Percentiles rank a stretch among this genome's conserved stretches.
Conservation (phyloP, 2,888 invertebrate genomes). For the Drosophila austrosaltans region DNA sequence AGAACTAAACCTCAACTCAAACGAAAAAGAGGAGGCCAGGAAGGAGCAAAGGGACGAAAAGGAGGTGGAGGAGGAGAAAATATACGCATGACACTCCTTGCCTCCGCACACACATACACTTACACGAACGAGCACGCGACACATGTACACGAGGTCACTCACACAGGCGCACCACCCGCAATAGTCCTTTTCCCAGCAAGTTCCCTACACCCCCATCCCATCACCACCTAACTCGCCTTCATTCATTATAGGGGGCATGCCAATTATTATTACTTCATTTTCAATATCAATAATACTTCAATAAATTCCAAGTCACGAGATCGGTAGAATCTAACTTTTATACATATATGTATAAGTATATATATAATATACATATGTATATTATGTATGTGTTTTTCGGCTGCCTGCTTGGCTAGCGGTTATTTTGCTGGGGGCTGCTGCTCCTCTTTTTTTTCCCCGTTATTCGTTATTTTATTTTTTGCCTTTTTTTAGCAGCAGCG, state of each 20-base stretch:
- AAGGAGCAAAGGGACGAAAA: conserved; percentile 18
- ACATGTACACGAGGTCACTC: conserved; percentile 74
- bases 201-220: not conserved
- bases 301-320: conserved; percentile 68
- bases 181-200: conserved; percentile 13
- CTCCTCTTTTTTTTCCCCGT: conserved; percentile 55
- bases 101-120: conserved; percentile 61
- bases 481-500: conserved; percentile 60
- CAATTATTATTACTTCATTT: conserved; percentile 70
- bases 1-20: conserved; percentile 17
- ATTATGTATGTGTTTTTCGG: conserved; percentile 22
- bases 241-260: conserved; percentile 29
- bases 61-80: conserved; percentile 49
- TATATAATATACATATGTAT: conserved; percentile 17
- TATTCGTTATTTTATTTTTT: conserved; percentile 46
- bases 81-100: conserved; percentile 78
- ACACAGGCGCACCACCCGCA: conserved; percentile 51
- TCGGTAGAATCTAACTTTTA: conserved; percentile 35
- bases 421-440: conserved; percentile 21
- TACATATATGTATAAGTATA: conserved; percentile 24
- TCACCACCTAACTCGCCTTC: conserved; percentile 11
- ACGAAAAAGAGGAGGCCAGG: conserved; percentile 22
- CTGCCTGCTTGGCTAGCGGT: conserved; percentile 30
- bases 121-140: conserved; percentile 62
- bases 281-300: conserved; percentile 63